Percentiles rank a stretch among this genome's conserved stretches.
Conservation (phyloP, 2,888 invertebrate species). For the Barypeithes pellucidus region DNA sequence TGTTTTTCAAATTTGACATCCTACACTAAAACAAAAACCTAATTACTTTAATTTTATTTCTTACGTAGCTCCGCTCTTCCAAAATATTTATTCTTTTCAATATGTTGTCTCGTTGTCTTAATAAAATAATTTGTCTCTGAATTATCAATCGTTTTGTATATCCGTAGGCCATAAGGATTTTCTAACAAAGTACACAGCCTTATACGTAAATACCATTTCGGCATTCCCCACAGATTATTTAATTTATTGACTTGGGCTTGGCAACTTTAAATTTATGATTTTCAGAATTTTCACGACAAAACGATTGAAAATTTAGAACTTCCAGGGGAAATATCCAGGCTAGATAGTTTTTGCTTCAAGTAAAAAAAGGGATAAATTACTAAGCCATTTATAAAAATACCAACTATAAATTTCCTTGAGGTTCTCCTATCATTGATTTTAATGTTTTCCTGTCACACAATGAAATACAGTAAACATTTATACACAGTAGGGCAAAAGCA, state of each 20-base stretch:
- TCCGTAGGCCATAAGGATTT: slow-evolving; percentile 17
- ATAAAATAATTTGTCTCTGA: slow-evolving; percentile 9
- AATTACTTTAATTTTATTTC: too few relatives aligned
- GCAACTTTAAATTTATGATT: slow-evolving; percentile 14
- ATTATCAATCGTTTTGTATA: slow-evolving; percentile 16
- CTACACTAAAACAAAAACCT: too few relatives aligned
- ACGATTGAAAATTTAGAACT: slow-evolving; percentile 22
- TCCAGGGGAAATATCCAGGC: neutral
- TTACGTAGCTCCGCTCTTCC: too few relatives aligned
- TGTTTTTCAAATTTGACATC: too few relatives aligned
- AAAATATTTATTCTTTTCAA: too few relatives aligned
- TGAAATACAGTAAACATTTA: too few relatives aligned
- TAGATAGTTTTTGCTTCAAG: slow-evolving; percentile 8
- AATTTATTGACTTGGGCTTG: slow-evolving; percentile 19
- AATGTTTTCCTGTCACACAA: too few relatives aligned
- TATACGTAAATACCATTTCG: slow-evolving; percentile 12
- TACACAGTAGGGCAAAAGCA: too few relatives aligned
- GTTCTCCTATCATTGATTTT: neutral
- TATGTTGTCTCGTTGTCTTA: neutral
- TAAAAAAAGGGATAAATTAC: slow-evolving; percentile 7
- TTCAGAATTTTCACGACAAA: slow-evolving; percentile 16
- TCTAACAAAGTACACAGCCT: slow-evolving; percentile 14
- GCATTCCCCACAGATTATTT: slow-evolving; percentile 11
- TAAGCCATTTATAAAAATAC: neutral
- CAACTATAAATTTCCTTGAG: neutral